Percentiles rank a stretch among this genome's conserved stretches.
Evolutionary conservation across 2,888 invertebrate species (phyloP).

Genomic region (Melanophora roralis): DNA sequence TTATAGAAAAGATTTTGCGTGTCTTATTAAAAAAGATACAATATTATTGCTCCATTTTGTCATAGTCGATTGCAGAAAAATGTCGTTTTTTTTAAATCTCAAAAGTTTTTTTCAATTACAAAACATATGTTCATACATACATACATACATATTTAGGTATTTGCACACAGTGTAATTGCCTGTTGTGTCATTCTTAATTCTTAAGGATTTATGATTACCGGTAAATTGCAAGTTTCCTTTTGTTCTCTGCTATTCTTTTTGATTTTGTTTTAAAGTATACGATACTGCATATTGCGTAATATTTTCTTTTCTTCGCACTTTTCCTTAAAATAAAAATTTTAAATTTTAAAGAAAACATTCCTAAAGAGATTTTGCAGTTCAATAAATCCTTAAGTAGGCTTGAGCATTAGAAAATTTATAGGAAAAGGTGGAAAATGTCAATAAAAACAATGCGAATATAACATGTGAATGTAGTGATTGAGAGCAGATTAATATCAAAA

Average conservation of each 20-base stretch:
- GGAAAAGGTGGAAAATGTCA: conserved; percentile 59
- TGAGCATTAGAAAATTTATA: conserved; percentile 1
- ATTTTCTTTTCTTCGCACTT: conserved; percentile 12
- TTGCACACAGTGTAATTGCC: conserved; percentile 29
- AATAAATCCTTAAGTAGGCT: conserved; percentile 54
- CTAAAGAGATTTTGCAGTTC: conserved; percentile 60
- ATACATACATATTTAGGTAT: neutral
- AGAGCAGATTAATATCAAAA: conserved; percentile 37
- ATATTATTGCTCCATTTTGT: neutral
- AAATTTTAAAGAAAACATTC: conserved; percentile 41
- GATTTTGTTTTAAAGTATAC: conserved; percentile 6
- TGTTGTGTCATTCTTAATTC: conserved; percentile 42
- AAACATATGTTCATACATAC: neutral
- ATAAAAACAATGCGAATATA: conserved; percentile 56
- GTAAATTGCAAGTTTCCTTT: conserved; percentile 48
- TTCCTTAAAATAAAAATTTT: neutral
- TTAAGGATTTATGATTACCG: conserved; percentile 57
- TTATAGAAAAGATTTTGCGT: neutral
- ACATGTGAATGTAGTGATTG: neutral
- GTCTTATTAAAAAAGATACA: neutral
- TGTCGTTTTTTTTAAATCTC: conserved; percentile 8
- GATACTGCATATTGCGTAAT: conserved; percentile 58
- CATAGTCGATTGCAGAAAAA: neutral
- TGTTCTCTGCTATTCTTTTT: conserved; percentile 10
- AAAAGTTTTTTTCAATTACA: neutral